phyloP scores from a whole-genome alignment of 2,888 invertebrate genomes.

The Candidula unifasciata region DNA sequence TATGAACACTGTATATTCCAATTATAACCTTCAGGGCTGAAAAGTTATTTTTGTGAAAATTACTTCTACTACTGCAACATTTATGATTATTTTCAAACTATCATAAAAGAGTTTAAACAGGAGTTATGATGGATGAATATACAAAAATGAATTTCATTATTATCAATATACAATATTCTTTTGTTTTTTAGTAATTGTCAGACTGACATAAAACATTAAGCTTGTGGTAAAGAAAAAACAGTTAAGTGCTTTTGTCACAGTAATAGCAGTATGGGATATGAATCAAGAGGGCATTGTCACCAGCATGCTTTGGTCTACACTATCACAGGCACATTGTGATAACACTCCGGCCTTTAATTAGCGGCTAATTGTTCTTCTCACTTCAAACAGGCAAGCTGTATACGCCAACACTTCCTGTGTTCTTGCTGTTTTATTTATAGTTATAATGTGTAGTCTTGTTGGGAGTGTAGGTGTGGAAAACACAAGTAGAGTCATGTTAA shows the following conservation, averaged over 20 bases:
- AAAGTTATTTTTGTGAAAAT: too few species aligned
- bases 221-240: not conserved
- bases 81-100: too few species aligned
- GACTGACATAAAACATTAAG: not conserved
- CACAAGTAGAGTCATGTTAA: not conserved
- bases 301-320: not conserved
- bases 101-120: too few species aligned
- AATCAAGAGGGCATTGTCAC: not conserved
- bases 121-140: too few species aligned
- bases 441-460: not conserved
- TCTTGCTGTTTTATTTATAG: slow-evolving; percentile 11
- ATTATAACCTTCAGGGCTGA: too few species aligned
- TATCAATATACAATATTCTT: too few species aligned
- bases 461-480: slow-evolving; percentile 13
- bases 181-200: too few species aligned
- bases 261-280: not conserved
- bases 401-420: not conserved
- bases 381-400: not conserved
- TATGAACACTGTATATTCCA: too few species aligned
- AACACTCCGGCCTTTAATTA: slow-evolving; percentile 13
- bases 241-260: too few species aligned
- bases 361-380: slow-evolving; percentile 21
- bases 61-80: too few species aligned
- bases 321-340: not conserved
- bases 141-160: too few species aligned